Evolutionary conservation across 2,797 vertebrate genomes (phyloP).

Genomic region (Etheostoma nigrum): DNA sequence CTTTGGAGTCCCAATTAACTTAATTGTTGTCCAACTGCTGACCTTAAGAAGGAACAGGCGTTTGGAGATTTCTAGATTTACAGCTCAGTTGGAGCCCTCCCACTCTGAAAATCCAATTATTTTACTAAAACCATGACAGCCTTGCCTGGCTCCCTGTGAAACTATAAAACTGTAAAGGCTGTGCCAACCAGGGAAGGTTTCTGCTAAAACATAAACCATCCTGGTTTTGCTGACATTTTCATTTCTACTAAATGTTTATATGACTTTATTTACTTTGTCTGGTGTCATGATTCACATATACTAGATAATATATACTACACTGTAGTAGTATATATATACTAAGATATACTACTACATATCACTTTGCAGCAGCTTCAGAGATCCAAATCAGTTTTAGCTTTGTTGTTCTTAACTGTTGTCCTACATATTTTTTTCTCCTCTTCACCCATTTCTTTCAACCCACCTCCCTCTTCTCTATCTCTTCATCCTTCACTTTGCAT

Average conservation of each 20-base stretch:
- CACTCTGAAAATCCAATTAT: conserved; percentile 71
- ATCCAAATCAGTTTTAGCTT: conserved; percentile 11
- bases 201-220: conserved; percentile 62
- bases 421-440: conserved; percentile 33
- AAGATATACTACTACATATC: conserved; percentile 1
- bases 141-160: conserved; percentile 44
- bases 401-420: conserved; percentile 18
- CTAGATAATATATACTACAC: too few species aligned
- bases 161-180: conserved; percentile 61
- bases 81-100: conserved; percentile 50
- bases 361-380: neutral
- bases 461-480: conserved; percentile 13
- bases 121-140: conserved; percentile 64
- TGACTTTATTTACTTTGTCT: conserved; percentile 61
- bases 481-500: conserved; percentile 3
- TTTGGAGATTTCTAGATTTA: conserved; percentile 61
- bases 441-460: conserved; percentile 15
- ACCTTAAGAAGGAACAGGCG: conserved; percentile 32
- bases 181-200: conserved; percentile 57
- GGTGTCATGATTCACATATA: conserved; percentile 42
- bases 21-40: conserved; percentile 53
- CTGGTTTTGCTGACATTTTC: conserved; percentile 60
- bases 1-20: conserved; percentile 27
- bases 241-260: conserved; percentile 65
- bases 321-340: too few species aligned